Conservation (phyloP, 1,140 invertebrate genomes). For the Aphidius gifuensis region DNA sequence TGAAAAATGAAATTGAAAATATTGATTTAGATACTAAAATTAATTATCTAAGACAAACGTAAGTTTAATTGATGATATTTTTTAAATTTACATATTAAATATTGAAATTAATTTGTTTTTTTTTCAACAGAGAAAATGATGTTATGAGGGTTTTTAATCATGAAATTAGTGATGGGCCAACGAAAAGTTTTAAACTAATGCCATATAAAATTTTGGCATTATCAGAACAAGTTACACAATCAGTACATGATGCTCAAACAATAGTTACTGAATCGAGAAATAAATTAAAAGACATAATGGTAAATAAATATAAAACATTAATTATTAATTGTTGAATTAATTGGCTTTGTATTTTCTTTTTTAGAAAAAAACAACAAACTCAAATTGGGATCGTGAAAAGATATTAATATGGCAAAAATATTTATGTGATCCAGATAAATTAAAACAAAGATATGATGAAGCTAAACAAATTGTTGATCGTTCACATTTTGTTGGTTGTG, state of each 20-base stretch:
- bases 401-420: constrained; percentile 39
- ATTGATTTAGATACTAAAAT: constrained; percentile 18
- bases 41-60: constrained; percentile 20
- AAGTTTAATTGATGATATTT: constrained; percentile 7
- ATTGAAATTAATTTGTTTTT: constrained; percentile 4
- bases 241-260: constrained; percentile 29
- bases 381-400: constrained; percentile 39
- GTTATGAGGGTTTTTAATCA: constrained; percentile 24
- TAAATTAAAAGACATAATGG: constrained; percentile 40
- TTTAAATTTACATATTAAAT: not conserved
- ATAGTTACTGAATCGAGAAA: constrained; percentile 33
- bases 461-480: constrained; percentile 22
- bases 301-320: constrained; percentile 27
- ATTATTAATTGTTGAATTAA: not conserved
- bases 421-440: constrained; percentile 37
- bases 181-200: constrained; percentile 33
- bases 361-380: constrained; percentile 37
- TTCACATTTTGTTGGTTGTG: constrained; percentile 21
- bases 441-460: constrained; percentile 39
- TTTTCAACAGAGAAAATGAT: constrained; percentile 28
- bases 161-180: constrained; percentile 36
- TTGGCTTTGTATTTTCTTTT: constrained; percentile 12
- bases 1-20: constrained; percentile 20
- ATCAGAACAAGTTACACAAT: constrained; percentile 29
- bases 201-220: constrained; percentile 27